phyloP scores from a whole-genome alignment of 2,797 vertebrate species.

The Rhabdomys pumilio region DNA sequence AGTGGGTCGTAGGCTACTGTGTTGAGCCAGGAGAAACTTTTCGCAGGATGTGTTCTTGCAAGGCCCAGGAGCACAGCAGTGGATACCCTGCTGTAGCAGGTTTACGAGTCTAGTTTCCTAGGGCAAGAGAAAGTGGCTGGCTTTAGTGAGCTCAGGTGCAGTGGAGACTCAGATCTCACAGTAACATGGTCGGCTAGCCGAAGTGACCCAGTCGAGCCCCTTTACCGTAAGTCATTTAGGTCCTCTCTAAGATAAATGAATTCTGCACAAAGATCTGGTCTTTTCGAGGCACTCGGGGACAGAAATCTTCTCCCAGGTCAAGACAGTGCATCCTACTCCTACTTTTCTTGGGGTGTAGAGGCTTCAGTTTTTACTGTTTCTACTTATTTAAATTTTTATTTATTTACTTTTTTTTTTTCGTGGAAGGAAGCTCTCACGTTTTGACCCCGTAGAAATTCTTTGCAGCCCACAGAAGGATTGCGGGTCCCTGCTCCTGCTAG shows the following conservation, averaged over 20 bases:
- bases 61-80: background rate
- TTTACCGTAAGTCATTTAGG: background rate
- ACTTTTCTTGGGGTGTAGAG: background rate
- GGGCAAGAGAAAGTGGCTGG: background rate
- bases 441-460: background rate
- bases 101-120: background rate
- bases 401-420: background rate
- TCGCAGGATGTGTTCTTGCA: background rate
- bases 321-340: background rate
- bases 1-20: background rate
- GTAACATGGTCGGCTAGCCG: background rate
- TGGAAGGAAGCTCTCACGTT: background rate
- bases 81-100: background rate
- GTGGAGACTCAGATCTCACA: background rate
- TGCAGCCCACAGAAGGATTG: background rate
- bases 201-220: background rate
- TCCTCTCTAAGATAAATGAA: background rate
- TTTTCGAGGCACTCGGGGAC: background rate
- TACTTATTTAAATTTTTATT: background rate
- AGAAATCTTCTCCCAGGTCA: background rate
- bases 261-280: slow-evolving; percentile 10
- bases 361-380: background rate
- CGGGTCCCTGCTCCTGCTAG: background rate
- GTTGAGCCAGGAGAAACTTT: slow-evolving; percentile 27
- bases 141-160: background rate